Conservation (phyloP, 2,797 vertebrate genomes). For the Acomys russatus region DNA sequence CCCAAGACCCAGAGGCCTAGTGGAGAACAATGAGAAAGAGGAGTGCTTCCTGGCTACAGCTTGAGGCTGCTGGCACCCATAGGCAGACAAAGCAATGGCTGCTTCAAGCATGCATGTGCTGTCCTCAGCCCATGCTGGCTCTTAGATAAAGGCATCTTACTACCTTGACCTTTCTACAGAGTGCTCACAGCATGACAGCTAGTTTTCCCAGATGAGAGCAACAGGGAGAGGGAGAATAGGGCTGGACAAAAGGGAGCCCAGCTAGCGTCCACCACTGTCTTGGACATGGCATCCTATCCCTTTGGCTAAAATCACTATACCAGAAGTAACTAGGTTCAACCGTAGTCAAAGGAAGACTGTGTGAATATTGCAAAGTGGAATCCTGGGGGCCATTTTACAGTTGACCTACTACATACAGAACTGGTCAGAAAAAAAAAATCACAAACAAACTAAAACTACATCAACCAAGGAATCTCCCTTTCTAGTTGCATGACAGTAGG, state of each 20-base stretch:
- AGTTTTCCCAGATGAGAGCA: not conserved
- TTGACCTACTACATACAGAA: not conserved
- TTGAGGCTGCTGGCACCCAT: not conserved
- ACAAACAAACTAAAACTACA: not conserved
- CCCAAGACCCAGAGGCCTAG: not conserved
- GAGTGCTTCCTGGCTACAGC: rapidly evolving
- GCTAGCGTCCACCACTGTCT: not conserved
- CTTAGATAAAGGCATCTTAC: not conserved
- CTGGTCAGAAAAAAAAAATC: not conserved
- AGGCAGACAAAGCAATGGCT: not conserved
- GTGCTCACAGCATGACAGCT: not conserved
- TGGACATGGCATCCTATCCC: not conserved
- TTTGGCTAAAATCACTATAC: not conserved
- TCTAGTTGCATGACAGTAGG: not conserved
- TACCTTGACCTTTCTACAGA: not conserved
- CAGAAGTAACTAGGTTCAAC: not conserved
- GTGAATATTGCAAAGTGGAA: not conserved
- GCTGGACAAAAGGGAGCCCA: not conserved
- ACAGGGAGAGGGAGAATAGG: not conserved
- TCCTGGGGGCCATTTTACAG: not conserved
- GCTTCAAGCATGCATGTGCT: not conserved
- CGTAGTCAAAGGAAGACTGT: not conserved
- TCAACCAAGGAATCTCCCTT: not conserved
- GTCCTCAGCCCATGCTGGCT: not conserved
- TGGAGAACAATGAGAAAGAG: not conserved